Conservation (phyloP, 2,797 vertebrate genomes). For the Xiphorhynchus erythropygius region DNA sequence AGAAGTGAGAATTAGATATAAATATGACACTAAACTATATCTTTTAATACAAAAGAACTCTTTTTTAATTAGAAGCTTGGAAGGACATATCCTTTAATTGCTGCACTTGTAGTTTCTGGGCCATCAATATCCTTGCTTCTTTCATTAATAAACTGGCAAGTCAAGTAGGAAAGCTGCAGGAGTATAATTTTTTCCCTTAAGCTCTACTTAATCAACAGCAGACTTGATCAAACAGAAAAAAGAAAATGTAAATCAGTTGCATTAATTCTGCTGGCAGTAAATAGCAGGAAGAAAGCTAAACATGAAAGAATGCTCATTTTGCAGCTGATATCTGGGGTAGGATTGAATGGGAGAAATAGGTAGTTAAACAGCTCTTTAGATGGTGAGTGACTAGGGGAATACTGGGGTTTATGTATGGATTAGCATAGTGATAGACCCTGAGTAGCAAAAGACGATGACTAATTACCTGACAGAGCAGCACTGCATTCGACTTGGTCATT, state of each 20-base stretch:
- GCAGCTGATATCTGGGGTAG: slow-evolving; percentile 41
- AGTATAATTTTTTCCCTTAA: slow-evolving; percentile 71
- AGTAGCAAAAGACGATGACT: slow-evolving; percentile 88
- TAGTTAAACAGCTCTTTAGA: slow-evolving; percentile 77
- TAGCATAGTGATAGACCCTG: slow-evolving; percentile 86
- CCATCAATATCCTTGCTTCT: slow-evolving; percentile 78
- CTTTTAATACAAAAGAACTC: slow-evolving; percentile 65
- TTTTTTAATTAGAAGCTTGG: slow-evolving; percentile 77
- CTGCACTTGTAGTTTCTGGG: slow-evolving; percentile 76
- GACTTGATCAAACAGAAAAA: slow-evolving; percentile 76
- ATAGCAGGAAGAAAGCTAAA: slow-evolving; percentile 71
- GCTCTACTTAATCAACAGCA: slow-evolving; percentile 80
- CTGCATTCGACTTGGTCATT: slow-evolving; percentile 89
- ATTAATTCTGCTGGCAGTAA: slow-evolving; percentile 76
- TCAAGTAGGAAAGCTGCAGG: slow-evolving; percentile 73
- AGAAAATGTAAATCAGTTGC: slow-evolving; percentile 77
- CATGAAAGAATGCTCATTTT: slow-evolving; percentile 67
- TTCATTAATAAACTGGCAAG: slow-evolving; percentile 84
- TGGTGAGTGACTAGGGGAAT: slow-evolving; percentile 76
- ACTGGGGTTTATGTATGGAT: slow-evolving; percentile 88
- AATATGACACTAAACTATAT: slow-evolving; percentile 57
- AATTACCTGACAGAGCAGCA: slow-evolving; percentile 92
- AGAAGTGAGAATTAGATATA: slow-evolving; percentile 36
- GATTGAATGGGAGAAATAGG: slow-evolving; percentile 66
- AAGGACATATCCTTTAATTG: slow-evolving; percentile 80